Evolutionary conservation across 1,140 invertebrate genomes (phyloP).

Genomic region (Lordiphosa collinella): DNA sequence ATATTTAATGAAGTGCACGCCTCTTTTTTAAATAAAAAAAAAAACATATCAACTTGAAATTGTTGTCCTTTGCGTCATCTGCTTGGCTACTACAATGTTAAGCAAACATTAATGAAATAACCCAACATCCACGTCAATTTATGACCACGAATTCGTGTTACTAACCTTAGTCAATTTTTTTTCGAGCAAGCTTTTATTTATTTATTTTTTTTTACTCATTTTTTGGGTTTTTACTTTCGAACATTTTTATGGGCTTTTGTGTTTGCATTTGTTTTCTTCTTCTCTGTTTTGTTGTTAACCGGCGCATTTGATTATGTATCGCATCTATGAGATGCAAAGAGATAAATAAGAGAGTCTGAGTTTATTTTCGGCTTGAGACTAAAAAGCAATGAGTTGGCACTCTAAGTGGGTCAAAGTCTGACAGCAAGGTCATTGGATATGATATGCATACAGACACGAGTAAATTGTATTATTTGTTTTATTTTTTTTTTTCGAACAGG

Average conservation of each 20-base stretch:
- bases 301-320: constrained; percentile 56
- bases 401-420: constrained; percentile 65
- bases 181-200: constrained; percentile 26
- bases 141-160: constrained; percentile 67
- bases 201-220: constrained; percentile 16
- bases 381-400: constrained; percentile 47
- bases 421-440: constrained; percentile 52
- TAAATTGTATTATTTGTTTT: not conserved
- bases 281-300: constrained; percentile 45
- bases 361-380: constrained; percentile 37
- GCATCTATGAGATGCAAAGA: constrained; percentile 43
- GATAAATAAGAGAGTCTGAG: constrained; percentile 39
- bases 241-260: constrained; percentile 53
- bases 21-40: constrained; percentile 16
- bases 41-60: constrained; percentile 25
- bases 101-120: constrained; percentile 46
- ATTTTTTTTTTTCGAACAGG: constrained; percentile 10
- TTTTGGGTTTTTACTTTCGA: constrained; percentile 63
- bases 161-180: constrained; percentile 73
- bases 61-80: constrained; percentile 68
- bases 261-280: constrained; percentile 22
- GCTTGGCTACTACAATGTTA: constrained; percentile 45
- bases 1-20: constrained; percentile 3
- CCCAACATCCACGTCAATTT: constrained; percentile 28
- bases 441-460: not conserved